A percentile compares a stretch with the other conserved stretches of the same genome.
Evolutionary conservation across 2,113 vertebrate species (phyloP).

Genomic region (Steatornis caripensis): DNA sequence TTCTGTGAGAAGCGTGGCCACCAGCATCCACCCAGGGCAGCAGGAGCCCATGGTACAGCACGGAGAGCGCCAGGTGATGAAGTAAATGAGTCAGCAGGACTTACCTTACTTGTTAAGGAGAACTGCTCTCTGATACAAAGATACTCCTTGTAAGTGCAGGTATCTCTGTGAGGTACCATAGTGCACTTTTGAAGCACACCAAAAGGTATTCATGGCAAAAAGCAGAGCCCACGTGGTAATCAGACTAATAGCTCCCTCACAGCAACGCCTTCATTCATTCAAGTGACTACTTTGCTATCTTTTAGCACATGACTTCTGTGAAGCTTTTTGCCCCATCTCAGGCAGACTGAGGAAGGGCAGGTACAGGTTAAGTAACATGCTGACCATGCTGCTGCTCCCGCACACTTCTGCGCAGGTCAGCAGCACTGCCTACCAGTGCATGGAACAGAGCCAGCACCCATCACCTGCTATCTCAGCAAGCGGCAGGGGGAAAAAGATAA

Average conservation of each 20-base stretch:
- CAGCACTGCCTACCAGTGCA: not conserved
- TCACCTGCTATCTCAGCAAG: not conserved
- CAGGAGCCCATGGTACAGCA: not conserved
- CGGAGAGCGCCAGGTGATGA: fast-evolving
- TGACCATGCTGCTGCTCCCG: not conserved
- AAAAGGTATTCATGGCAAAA: not conserved
- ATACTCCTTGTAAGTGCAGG: not conserved
- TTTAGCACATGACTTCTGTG: not conserved
- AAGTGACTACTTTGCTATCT: not conserved
- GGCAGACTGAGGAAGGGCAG: not conserved
- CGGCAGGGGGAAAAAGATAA: not conserved
- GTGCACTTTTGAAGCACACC: not conserved
- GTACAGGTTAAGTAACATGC: not conserved
- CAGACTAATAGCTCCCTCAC: fast-evolving
- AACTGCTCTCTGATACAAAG: not conserved
- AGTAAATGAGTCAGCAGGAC: not conserved
- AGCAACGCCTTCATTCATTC: not conserved
- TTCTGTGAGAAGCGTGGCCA: not conserved
- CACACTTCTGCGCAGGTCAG: not conserved
- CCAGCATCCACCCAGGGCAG: not conserved
- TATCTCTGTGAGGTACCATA: not conserved
- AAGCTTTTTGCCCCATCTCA: not conserved
- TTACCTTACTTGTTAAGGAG: not conserved
- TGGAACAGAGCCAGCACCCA: not conserved
- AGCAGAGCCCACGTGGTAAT: not conserved